Percentiles rank a stretch among this genome's conserved stretches.
These are phyloP conservation scores for Syritta pipiens DNA, from an alignment of 2,888 invertebrate species.

Conservation along the genomic window DNA sequence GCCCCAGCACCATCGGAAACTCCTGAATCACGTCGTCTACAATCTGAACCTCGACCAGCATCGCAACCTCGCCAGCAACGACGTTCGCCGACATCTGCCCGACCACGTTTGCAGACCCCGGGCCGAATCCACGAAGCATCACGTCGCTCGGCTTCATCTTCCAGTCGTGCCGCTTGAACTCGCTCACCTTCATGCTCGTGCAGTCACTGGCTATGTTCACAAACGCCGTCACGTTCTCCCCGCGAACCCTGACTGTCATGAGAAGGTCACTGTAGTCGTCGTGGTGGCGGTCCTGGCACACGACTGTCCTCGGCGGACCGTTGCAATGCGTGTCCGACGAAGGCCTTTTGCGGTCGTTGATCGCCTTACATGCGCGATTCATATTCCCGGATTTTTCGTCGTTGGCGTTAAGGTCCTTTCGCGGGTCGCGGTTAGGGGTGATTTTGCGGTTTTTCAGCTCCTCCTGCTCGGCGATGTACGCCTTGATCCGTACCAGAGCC, in stretches of 20 bases:
- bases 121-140: background rate
- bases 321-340: background rate
- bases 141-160: background rate
- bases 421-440: too few relatives aligned
- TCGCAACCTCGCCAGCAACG: slow-evolving; percentile 6
- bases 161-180: slow-evolving; percentile 13
- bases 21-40: slow-evolving; percentile 18
- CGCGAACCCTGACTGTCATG: background rate
- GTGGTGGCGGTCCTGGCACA: too few relatives aligned
- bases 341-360: background rate
- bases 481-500: background rate
- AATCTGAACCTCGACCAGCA: slow-evolving; percentile 14
- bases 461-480: background rate
- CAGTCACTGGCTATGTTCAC: slow-evolving; percentile 19
- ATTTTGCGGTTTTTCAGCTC: too few relatives aligned
- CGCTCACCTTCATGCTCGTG: slow-evolving; percentile 11
- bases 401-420: too few relatives aligned
- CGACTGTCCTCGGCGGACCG: background rate
- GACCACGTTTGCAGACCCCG: background rate
- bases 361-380: too few relatives aligned
- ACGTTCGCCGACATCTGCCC: background rate
- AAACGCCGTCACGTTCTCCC: slow-evolving; percentile 8
- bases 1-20: slow-evolving; percentile 27
- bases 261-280: slow-evolving; percentile 13
- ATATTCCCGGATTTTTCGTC: too few relatives aligned